Base-by-base conservation (phyloP, 2,113 vertebrate species). In the Hippocampus barbouri region DNA sequence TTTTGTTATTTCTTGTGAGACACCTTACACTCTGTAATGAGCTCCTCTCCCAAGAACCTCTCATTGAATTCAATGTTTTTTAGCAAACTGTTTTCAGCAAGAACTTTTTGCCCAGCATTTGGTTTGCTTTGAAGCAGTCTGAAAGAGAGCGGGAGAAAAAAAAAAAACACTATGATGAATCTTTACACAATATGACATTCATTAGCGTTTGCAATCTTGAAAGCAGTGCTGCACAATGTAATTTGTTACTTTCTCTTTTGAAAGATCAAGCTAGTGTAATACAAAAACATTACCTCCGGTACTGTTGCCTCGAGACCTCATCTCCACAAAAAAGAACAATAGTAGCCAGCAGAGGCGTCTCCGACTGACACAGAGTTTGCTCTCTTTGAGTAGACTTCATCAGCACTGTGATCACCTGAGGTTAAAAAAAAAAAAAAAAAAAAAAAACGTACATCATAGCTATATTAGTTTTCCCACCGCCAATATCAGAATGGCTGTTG, bases 321-420 rank as follows among this genome's bases (percentile, higher is more conserved):
- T 98, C 97, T 74, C 97, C 97, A 90, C 93, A 95, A 75, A 96
- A 96, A 68, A 99, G 91, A 63, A 89, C 95, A 15, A 98, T 27
- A 25, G 93, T 94, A 11, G 93, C 87, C 61, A 96, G 85, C 2
- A 93, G 78, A 5, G 92, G 72, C 16, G 71, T 71, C 25, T 66
- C 70, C 1, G 85, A 87, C 79, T 88, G 89, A 67, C 84, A 84
- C 1, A 88, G 80, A 30, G 71, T n/a, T 71, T 86, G 74, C 86
- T 88, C 92, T 81, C 88, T 89, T 59, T 75, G 79, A 1, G 78
- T 92, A 82, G 91, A 91, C 85, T 91, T 93, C 79, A 93, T 94
- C 0, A 92, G 92, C 79, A 98, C 59, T 68, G 94, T 96, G 83
- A 99, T 83, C 56, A 92, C 91, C 97, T 99, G 57, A 51, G 81